Evolutionary conservation across 2,888 invertebrate genomes (phyloP).

Genomic region (Cryptus armator): DNA sequence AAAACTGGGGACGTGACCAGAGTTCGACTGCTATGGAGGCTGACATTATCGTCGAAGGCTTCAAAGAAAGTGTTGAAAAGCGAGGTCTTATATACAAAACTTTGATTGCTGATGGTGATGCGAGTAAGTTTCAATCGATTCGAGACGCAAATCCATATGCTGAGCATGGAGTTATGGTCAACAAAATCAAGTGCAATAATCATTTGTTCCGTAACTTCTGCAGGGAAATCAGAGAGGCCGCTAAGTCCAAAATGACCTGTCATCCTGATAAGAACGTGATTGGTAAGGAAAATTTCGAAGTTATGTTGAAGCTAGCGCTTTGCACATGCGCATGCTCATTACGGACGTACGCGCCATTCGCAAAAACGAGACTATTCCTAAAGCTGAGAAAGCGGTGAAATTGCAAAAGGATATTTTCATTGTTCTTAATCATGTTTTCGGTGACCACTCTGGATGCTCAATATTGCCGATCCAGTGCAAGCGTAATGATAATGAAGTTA

Average conservation of each 20-base stretch:
- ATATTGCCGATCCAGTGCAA: not conserved
- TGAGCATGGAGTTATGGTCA: conserved; percentile 54
- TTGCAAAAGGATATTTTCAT: conserved; percentile 61
- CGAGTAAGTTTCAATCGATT: conserved; percentile 76
- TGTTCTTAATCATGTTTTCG: conserved; percentile 65
- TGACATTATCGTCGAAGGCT: conserved; percentile 58
- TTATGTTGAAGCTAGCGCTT: conserved; percentile 26
- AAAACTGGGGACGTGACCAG: conserved; percentile 72
- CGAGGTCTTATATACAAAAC: conserved; percentile 62
- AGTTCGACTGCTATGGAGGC: conserved; percentile 74
- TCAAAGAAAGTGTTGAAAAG: conserved; percentile 43
- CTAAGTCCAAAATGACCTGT: not conserved
- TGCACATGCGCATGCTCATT: conserved; percentile 36
- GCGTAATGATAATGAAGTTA: not conserved
- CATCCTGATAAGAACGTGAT: not conserved
- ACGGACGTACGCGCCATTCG: not conserved
- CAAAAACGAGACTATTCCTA: not conserved
- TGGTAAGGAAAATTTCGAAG: conserved; percentile 8
- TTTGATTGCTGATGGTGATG: conserved; percentile 75
- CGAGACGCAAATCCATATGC: conserved; percentile 72
- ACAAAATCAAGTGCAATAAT: conserved; percentile 79
- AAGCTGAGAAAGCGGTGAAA: conserved; percentile 2
- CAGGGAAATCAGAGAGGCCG: conserved; percentile 41
- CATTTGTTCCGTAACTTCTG: conserved; percentile 74
- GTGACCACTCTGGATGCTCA: conserved; percentile 64